Conservation (phyloP, 2,113 vertebrate genomes). For the Mustelus asterias region DNA sequence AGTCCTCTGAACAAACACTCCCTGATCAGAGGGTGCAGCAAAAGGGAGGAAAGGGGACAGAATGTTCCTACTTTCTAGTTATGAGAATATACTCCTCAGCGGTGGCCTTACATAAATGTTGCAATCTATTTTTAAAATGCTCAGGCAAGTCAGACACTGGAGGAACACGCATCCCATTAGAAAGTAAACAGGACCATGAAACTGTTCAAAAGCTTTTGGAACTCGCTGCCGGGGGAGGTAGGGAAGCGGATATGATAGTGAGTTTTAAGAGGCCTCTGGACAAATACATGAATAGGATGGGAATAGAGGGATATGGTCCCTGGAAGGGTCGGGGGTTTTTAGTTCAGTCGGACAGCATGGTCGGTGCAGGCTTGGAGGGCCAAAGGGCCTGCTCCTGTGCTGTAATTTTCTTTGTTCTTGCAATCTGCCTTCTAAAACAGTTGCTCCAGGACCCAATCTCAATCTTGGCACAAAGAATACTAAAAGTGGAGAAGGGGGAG, state of each 20-base stretch:
- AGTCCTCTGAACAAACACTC: neutral
- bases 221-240: no score
- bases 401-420: no score
- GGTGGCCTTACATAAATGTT: neutral
- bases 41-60: neutral
- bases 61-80: neutral
- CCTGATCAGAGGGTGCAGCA: neutral
- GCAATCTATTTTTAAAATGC: neutral
- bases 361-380: no score
- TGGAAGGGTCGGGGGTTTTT: no score
- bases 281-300: no score
- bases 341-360: no score
- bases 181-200: neutral
- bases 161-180: neutral
- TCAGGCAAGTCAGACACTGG: neutral
- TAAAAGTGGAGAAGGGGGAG: neutral
- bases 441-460: neutral
- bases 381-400: no score
- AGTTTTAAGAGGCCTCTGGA: no score
- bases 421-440: neutral
- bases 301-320: no score
- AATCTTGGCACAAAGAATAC: neutral
- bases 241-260: no score
- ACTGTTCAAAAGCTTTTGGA: no score
- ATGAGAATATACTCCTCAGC: neutral